Conservation (phyloP, 2,113 vertebrate genomes). For the Poeciliopsis prolifica region DNA sequence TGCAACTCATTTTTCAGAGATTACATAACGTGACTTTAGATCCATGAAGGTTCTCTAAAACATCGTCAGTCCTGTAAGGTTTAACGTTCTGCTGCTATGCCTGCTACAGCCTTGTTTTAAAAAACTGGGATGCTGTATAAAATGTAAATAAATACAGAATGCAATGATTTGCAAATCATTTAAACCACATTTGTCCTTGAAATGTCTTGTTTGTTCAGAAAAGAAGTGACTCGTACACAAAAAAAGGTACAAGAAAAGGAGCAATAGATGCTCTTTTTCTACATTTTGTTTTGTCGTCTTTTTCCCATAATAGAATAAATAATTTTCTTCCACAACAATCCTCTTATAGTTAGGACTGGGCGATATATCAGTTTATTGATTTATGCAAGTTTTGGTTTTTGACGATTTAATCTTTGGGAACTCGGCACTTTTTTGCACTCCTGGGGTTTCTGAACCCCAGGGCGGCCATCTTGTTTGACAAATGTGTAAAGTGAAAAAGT, state of each 20-base stretch:
- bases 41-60: neutral
- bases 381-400: too few species aligned
- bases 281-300: neutral
- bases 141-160: conserved; percentile 11
- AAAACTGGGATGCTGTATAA: conserved; percentile 2
- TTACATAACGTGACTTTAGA: neutral
- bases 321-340: too few species aligned
- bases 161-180: conserved; percentile 11
- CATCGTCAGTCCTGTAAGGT: neutral
- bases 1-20: neutral
- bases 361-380: too few species aligned
- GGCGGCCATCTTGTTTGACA: too few species aligned
- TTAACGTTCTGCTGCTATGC: conserved; percentile 7
- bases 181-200: neutral
- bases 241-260: neutral
- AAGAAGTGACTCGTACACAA: neutral
- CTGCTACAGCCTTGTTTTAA: conserved; percentile 12
- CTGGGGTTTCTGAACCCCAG: too few species aligned
- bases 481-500: too few species aligned
- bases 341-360: too few species aligned
- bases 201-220: neutral
- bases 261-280: too few species aligned
- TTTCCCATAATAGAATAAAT: neutral
- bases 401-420: too few species aligned
- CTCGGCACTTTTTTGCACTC: too few species aligned